Percentiles rank a stretch among this genome's conserved stretches.
phyloP scores from a whole-genome alignment of 2,113 vertebrate species.

The Catharus minimus region DNA sequence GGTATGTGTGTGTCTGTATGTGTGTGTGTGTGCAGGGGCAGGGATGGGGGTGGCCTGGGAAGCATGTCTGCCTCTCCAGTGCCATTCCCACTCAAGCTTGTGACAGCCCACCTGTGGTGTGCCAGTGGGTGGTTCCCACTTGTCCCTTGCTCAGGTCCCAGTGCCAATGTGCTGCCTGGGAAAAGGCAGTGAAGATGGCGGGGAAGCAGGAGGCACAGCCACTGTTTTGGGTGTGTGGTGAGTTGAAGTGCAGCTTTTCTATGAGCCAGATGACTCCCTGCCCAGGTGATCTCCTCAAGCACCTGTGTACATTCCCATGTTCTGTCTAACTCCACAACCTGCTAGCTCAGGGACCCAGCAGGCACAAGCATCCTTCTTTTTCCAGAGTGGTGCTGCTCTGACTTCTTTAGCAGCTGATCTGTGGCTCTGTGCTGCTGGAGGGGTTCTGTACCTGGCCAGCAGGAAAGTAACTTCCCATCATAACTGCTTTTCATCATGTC shows the following conservation, averaged over 20 bases:
- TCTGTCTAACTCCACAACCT: rapidly evolving
- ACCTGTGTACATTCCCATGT: rapidly evolving
- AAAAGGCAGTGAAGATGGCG: too few relatives aligned
- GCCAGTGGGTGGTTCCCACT: too few relatives aligned
- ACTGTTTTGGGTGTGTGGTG: rapidly evolving
- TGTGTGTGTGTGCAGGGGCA: not conserved
- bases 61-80: rapidly evolving
- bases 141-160: not conserved
- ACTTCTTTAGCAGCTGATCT: not conserved
- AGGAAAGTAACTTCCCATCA: not conserved
- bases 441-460: not conserved
- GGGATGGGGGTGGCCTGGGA: not conserved
- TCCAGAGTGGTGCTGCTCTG: not conserved
- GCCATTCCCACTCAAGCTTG: not conserved
- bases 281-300: not conserved
- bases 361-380: not conserved
- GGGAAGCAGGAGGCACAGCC: not conserved
- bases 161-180: rapidly evolving
- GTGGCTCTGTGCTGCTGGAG: not conserved
- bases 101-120: too few relatives aligned
- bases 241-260: not conserved
- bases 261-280: not conserved
- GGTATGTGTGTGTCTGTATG: not conserved
- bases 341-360: not conserved
- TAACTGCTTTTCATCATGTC: not conserved